Percentiles rank a stretch among this genome's conserved stretches.
Conservation (phyloP, 2,113 vertebrate species). For the Artemisiospiza belli region DNA sequence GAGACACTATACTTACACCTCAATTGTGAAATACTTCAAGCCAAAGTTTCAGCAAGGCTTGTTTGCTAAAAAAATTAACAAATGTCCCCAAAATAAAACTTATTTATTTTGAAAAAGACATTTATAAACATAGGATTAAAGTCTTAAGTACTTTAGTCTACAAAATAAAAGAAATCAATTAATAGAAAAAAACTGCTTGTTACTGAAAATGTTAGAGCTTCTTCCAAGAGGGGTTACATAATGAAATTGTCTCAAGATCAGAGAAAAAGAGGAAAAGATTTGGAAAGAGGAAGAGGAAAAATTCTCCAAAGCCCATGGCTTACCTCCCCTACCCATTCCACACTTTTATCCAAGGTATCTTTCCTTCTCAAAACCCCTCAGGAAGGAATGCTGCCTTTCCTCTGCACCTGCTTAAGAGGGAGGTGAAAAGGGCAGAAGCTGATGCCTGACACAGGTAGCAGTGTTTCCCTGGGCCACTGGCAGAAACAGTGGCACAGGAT, state of each 20-base stretch:
- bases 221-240: neutral
- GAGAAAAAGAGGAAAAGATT: neutral
- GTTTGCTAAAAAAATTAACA: neutral
- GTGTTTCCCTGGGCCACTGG: fast-evolving
- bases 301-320: neutral
- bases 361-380: neutral
- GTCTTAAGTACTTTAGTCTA: neutral
- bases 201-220: neutral
- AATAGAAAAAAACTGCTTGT: neutral
- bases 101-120: neutral
- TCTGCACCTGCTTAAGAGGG: fast-evolving
- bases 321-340: neutral
- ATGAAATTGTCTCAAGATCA: neutral
- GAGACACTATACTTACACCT: neutral
- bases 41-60: neutral
- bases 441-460: neutral
- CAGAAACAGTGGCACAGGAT: neutral
- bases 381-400: neutral
- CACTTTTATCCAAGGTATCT: neutral
- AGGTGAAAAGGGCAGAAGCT: neutral
- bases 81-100: neutral
- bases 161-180: neutral
- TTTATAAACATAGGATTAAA: neutral
- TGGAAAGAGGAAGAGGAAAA: neutral
- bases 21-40: neutral